phyloP scores from a whole-genome alignment of 1,140 invertebrate genomes.

The Apolygus lucorum region DNA sequence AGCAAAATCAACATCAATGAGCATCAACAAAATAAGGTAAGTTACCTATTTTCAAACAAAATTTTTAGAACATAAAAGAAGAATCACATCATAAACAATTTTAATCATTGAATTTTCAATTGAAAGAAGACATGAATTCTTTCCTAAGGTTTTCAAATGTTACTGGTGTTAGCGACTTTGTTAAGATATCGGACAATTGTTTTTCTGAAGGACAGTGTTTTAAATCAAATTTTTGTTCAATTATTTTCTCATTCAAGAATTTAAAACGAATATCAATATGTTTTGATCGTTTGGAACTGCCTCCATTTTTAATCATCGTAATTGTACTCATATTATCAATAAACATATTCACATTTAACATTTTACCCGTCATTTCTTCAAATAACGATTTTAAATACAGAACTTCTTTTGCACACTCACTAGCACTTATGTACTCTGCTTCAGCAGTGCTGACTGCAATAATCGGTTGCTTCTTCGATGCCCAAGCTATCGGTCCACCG shows the following conservation, averaged over 20 bases:
- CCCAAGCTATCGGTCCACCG: constrained; percentile 27
- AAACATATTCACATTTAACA: constrained; percentile 18
- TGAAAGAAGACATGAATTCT: no score
- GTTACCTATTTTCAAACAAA: no score
- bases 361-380: constrained; percentile 23
- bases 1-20: no score
- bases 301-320: constrained; percentile 22
- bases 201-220: constrained; percentile 24
- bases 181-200: constrained; percentile 27
- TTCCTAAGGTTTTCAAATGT: constrained; percentile 19
- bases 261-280: constrained; percentile 31
- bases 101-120: no score
- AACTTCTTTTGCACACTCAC: constrained; percentile 27
- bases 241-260: constrained; percentile 27
- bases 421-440: constrained; percentile 26
- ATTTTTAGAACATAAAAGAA: no score
- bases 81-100: no score
- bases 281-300: constrained; percentile 23
- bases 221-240: constrained; percentile 22
- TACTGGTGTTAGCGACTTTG: constrained; percentile 26
- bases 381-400: constrained; percentile 25
- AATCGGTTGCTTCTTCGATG: constrained; percentile 25
- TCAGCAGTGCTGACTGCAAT: constrained; percentile 23
- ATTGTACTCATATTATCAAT: constrained; percentile 33
- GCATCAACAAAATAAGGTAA: no score